Base-by-base conservation (phyloP, 2,888 invertebrate species). In the Apantesis nais region DNA sequence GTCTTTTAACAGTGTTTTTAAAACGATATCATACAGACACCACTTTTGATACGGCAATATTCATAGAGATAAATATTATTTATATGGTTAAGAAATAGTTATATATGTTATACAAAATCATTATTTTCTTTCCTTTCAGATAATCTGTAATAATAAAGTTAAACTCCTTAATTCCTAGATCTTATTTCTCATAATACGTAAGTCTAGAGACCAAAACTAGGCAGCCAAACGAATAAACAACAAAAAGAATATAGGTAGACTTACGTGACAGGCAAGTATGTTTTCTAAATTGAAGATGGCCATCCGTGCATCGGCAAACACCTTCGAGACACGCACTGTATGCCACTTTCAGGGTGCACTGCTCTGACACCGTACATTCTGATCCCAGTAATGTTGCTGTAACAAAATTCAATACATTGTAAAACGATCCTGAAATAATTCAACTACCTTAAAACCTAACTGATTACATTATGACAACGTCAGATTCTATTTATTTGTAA, bases 211-310 rank as follows among this genome's bases (percentile, higher is more conserved):
- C 16, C 7, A 25, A 29, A n/a, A 41, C 16, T n/a, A 12, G 62
- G 1, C 25, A 12, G 25, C 9, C 25, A 39, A 25, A 41, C 12
- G 5, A 62, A 39, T 0, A 25, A 37, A 16, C 7, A 62, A n/a
- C 0, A 12, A 62, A 29, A 62, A 62, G n/a, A 8, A 65, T n/a
- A 60, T 48, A 12, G 9, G 29, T 69, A n/a, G 91, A 97, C 98
- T 98, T 96, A 98, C 98, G 98, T 88, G 97, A 97, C 70, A 98
- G 96, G 89, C 98, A 98, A 61, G 98, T 98, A 90, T 98, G 98
- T 87, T 97, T 97, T 86, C 98, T 96, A 95, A 98, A 98, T 90
- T 98, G 98, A 76, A 98, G 95, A 92, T 97, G 98, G 79, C 98
- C 98, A 84, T 97, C 97, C 72, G 97, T 96, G 91, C 98, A 98